Evolutionary conservation across 2,888 invertebrate species (phyloP).

Genomic region (Papilio gigon): DNA sequence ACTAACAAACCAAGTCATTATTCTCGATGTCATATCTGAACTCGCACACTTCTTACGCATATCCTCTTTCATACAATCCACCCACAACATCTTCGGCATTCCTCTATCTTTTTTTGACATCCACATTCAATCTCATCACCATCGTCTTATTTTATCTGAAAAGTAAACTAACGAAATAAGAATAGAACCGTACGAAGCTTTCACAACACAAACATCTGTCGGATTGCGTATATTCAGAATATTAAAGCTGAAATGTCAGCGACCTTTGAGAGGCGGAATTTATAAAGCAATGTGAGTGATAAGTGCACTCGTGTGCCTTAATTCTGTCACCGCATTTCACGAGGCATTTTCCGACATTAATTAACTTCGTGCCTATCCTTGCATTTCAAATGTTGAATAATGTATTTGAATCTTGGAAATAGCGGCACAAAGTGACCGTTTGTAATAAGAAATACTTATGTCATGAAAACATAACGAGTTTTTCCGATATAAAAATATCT

Average conservation of each 20-base stretch:
- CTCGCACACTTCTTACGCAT: too few relatives aligned
- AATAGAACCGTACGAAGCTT: neutral
- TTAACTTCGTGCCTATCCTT: conserved; percentile 35
- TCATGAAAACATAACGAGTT: neutral
- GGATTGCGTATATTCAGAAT: conserved; percentile 27
- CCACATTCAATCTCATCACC: too few relatives aligned
- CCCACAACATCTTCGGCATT: too few relatives aligned
- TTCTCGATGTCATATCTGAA: too few relatives aligned
- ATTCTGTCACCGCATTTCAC: conserved; percentile 40
- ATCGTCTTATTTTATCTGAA: too few relatives aligned
- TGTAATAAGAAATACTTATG: neutral
- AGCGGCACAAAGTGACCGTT: neutral
- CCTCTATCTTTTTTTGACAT: too few relatives aligned
- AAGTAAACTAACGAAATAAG: too few relatives aligned
- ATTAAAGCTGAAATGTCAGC: conserved; percentile 31
- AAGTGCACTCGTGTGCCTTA: conserved; percentile 40
- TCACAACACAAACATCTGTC: conserved; percentile 3
- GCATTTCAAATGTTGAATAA: conserved; percentile 29
- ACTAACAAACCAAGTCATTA: too few relatives aligned
- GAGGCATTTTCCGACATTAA: conserved; percentile 37
- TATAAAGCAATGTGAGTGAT: conserved; percentile 39
- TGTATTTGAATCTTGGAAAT: conserved; percentile 11
- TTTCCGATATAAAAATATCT: neutral
- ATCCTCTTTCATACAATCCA: too few relatives aligned
- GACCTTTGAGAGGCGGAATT: conserved; percentile 34